phyloP scores from a whole-genome alignment of 2,888 invertebrate genomes.

The Cylloceria caligata region DNA sequence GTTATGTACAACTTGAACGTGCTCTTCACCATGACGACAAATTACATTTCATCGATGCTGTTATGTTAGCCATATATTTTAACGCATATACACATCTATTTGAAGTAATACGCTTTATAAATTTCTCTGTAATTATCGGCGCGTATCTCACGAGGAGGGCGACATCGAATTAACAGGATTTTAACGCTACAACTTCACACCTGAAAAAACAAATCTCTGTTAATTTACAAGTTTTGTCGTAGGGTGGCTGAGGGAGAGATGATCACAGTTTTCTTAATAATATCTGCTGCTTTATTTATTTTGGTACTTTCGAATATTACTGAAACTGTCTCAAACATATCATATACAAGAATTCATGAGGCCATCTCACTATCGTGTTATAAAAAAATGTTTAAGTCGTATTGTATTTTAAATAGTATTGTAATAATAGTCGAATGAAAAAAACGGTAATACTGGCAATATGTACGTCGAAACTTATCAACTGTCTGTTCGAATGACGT shows the following conservation, averaged over 20 bases:
- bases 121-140: constrained; percentile 10
- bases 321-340: not conserved
- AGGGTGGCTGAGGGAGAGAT: not conserved
- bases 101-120: not conserved
- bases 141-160: not conserved
- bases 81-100: not conserved
- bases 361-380: too few species aligned
- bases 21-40: constrained; percentile 4
- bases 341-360: too few species aligned
- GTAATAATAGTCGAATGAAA: too few species aligned
- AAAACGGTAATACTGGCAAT: too few species aligned
- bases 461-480: not conserved
- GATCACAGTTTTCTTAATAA: not conserved
- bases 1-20: not conserved
- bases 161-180: not conserved
- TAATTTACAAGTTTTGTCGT: not conserved
- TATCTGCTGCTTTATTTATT: not conserved
- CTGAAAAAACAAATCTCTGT: not conserved
- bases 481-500: not conserved
- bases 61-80: not conserved
- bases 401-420: too few species aligned
- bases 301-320: not conserved
- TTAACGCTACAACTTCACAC: constrained; percentile 9
- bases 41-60: not conserved
- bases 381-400: too few species aligned